phyloP scores from a whole-genome alignment of 2,113 vertebrate genomes.

The Rhinoderma darwinii region DNA sequence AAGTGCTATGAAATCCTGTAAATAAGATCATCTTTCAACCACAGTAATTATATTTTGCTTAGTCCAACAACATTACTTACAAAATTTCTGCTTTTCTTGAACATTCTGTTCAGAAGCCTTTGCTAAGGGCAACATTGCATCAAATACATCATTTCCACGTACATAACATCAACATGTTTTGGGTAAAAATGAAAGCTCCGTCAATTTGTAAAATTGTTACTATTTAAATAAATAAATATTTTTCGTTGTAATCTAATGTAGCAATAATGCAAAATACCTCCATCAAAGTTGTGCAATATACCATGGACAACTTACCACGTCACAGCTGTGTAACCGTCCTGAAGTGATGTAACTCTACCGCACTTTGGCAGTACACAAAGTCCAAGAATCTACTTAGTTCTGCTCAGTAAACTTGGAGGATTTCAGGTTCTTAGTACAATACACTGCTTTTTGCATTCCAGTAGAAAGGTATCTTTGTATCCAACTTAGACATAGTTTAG shows the following conservation, averaged over 20 bases:
- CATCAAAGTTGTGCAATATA: neutral
- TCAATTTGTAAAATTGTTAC: constrained; percentile 25
- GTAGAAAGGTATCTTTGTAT: constrained; percentile 40
- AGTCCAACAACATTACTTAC: neutral
- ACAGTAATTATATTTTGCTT: constrained; percentile 21
- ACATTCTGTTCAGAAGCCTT: constrained; percentile 54
- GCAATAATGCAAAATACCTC: constrained; percentile 16
- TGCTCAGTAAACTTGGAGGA: constrained; percentile 56
- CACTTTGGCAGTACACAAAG: constrained; percentile 56
- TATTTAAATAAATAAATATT: constrained; percentile 33
- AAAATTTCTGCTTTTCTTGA: neutral
- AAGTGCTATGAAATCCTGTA: neutral
- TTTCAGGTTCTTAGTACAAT: constrained; percentile 48
- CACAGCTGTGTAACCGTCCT: constrained; percentile 56
- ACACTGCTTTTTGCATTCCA: constrained; percentile 42
- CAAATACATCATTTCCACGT: neutral
- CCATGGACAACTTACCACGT: constrained; percentile 67
- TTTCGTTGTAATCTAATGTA: neutral
- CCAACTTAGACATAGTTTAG: neutral
- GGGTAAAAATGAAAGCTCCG: neutral
- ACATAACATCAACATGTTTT: neutral
- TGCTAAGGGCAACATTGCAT: neutral
- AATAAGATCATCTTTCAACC: constrained; percentile 36
- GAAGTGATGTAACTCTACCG: constrained; percentile 54
- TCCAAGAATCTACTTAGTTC: constrained; percentile 54